These are phyloP conservation scores for Poecile montanus DNA, from an alignment of 2,797 vertebrate genomes.

Conservation along the genomic window DNA sequence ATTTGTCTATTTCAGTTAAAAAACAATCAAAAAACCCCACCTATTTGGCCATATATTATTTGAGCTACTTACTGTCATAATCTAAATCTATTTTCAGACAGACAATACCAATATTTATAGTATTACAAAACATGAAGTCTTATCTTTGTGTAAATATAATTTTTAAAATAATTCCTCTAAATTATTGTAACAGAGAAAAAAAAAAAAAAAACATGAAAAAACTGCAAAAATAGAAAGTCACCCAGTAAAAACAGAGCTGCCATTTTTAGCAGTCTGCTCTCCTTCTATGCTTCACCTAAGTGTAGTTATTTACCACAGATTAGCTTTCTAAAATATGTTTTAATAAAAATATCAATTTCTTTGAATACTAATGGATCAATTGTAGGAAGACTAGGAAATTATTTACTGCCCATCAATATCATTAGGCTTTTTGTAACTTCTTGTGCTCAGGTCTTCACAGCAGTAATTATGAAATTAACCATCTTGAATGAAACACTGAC, in stretches of 20 bases:
- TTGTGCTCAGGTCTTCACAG: conserved; percentile 2
- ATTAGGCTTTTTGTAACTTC: not conserved
- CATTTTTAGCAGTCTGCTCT: conserved; percentile 25
- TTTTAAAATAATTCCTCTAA: not conserved
- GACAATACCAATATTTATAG: not conserved
- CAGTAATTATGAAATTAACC: conserved; percentile 51
- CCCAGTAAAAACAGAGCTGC: not conserved
- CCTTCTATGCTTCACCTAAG: conserved; percentile 54
- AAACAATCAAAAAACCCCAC: fast-evolving
- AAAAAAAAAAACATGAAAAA: not conserved
- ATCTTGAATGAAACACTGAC: conserved; percentile 17
- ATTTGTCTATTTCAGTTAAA: not conserved
- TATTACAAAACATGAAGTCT: not conserved
- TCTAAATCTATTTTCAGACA: not conserved
- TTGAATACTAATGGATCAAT: conserved; percentile 8
- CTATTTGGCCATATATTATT: not conserved
- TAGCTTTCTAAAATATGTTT: conserved; percentile 21
- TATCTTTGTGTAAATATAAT: not conserved
- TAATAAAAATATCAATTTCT: not conserved
- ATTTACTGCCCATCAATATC: not conserved
- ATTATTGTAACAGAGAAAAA: not conserved
- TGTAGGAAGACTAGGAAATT: conserved; percentile 1
- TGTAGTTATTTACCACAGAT: conserved; percentile 48
- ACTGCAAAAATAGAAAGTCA: not conserved
- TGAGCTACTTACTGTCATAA: not conserved